Percentiles rank a stretch among this genome's conserved stretches.
These are phyloP conservation scores for Hippocampus zosterae DNA, from an alignment of 2,113 vertebrate species.

Conservation along the genomic window DNA sequence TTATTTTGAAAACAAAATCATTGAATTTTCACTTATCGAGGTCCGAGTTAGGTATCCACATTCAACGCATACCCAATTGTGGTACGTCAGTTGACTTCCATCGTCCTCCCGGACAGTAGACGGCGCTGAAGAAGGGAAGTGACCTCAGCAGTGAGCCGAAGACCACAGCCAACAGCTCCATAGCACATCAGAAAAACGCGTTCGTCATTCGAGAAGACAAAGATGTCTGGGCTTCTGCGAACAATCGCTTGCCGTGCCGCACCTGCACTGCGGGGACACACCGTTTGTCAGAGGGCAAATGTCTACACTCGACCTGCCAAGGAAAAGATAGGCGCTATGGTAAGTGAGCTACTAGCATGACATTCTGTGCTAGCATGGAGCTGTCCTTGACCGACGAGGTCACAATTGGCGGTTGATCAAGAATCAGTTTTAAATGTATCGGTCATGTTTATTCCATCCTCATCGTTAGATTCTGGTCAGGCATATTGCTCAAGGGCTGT, in stretches of 20 bases:
- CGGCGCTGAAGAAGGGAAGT: background rate
- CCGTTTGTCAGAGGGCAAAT: constrained; percentile 31
- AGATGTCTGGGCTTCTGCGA: constrained; percentile 45
- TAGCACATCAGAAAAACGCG: background rate
- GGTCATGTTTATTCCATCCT: background rate
- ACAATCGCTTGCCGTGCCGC: constrained; percentile 25
- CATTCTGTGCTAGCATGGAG: background rate
- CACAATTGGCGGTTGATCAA: constrained; percentile 7
- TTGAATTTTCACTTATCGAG: too few species aligned
- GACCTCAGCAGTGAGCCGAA: background rate
- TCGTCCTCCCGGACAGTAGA: constrained; percentile 16
- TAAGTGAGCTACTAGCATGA: constrained; percentile 21
- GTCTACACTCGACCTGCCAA: constrained; percentile 27
- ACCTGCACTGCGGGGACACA: constrained; percentile 30
- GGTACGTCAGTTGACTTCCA: background rate
- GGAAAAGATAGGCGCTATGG: constrained; percentile 20
- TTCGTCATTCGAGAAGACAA: background rate
- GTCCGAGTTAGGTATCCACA: too few species aligned
- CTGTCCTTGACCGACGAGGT: constrained; percentile 52
- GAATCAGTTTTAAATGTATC: background rate
- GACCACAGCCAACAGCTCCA: background rate
- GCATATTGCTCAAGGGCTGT: background rate
- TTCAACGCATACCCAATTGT: too few species aligned
- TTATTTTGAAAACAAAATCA: too few species aligned
- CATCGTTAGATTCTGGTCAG: too few species aligned